phyloP scores from a whole-genome alignment of 2,797 vertebrate species.

The Sylvilagus floridanus region DNA sequence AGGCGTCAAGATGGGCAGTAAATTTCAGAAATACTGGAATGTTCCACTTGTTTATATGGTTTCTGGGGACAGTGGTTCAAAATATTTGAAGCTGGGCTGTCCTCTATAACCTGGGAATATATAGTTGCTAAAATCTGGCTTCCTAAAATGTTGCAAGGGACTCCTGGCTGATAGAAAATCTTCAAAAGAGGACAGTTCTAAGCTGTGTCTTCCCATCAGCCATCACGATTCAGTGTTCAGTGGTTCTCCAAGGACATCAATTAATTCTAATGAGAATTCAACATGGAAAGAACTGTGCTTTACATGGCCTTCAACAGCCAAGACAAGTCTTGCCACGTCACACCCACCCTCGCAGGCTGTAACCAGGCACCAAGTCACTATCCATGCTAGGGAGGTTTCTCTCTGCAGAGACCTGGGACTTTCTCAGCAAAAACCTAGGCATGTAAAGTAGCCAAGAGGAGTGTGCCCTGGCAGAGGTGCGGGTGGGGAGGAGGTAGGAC shows the following conservation, averaged over 20 bases:
- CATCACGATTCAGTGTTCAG: background rate
- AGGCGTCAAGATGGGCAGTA: background rate
- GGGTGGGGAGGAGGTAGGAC: background rate
- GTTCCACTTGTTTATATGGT: background rate
- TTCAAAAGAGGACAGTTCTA: constrained; percentile 31
- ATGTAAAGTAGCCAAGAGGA: background rate
- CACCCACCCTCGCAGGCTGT: background rate
- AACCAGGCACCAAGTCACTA: background rate
- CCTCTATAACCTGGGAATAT: background rate
- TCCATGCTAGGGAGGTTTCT: background rate
- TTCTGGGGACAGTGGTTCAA: background rate
- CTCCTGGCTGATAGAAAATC: background rate
- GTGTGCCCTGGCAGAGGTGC: background rate
- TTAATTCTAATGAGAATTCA: constrained; percentile 59
- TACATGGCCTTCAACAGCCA: background rate
- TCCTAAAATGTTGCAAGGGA: background rate
- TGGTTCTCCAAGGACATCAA: constrained; percentile 51
- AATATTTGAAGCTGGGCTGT: background rate
- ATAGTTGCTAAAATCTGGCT: constrained; percentile 12
- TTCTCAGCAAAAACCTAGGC: background rate
- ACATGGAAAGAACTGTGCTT: background rate
- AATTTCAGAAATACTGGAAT: constrained; percentile 19
- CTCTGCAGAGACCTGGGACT: background rate
- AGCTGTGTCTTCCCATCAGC: background rate
- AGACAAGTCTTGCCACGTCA: background rate